These are phyloP conservation scores for Lordiphosa andalusiaca DNA, from an alignment of 2,888 invertebrate genomes.

Conservation along the genomic window DNA sequence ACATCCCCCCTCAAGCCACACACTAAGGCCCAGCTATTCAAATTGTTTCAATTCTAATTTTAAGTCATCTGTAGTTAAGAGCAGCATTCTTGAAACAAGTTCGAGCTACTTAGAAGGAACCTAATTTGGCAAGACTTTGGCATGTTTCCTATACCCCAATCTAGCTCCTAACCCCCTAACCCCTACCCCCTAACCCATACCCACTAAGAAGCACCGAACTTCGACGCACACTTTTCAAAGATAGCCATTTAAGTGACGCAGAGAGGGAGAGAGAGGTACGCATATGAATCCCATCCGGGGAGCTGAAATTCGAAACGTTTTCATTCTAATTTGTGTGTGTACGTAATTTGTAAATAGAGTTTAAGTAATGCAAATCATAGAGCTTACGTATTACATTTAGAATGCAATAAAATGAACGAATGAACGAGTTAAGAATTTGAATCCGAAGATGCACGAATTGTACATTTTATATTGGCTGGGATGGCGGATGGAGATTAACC, in stretches of 20 bases:
- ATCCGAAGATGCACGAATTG: constrained; percentile 46
- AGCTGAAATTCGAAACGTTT: constrained; percentile 43
- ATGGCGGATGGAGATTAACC: too few relatives aligned
- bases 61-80: constrained; percentile 59
- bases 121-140: constrained; percentile 14
- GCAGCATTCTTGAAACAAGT: constrained; percentile 25
- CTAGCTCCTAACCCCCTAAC: constrained; percentile 10
- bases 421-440: constrained; percentile 70
- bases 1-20: background rate
- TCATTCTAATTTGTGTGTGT: constrained; percentile 60
- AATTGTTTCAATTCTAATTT: constrained; percentile 68
- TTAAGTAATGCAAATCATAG: constrained; percentile 75
- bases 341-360: constrained; percentile 77
- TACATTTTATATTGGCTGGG: background rate
- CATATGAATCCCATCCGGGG: constrained; percentile 13
- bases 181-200: constrained; percentile 12
- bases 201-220: constrained; percentile 19
- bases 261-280: background rate
- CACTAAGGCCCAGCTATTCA: constrained; percentile 65
- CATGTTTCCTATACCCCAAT: constrained; percentile 16
- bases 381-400: constrained; percentile 77
- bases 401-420: constrained; percentile 74
- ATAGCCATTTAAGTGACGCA: constrained; percentile 60
- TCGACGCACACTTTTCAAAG: constrained; percentile 70
- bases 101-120: constrained; percentile 29